These are phyloP conservation scores for Spheniscus mendiculus DNA, from an alignment of 2,113 vertebrate genomes.

Conservation along the genomic window DNA sequence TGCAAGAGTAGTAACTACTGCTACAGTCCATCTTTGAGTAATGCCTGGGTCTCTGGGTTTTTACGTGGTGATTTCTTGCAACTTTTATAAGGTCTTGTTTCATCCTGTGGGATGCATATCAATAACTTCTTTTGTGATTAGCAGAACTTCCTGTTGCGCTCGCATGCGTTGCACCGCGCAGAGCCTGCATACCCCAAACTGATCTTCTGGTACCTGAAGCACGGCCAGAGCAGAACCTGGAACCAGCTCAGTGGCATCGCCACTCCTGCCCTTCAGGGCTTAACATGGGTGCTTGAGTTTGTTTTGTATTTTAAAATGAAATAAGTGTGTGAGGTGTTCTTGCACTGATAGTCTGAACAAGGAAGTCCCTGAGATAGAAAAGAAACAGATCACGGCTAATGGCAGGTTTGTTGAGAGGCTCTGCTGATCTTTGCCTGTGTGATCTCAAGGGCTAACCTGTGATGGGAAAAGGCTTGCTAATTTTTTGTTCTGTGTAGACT, in stretches of 20 bases:
- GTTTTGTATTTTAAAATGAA: background rate
- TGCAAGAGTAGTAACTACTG: background rate
- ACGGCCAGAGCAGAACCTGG: background rate
- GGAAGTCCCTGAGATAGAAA: background rate
- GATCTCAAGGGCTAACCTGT: background rate
- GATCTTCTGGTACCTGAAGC: background rate
- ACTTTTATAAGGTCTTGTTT: background rate
- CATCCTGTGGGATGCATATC: background rate
- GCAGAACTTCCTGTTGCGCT: background rate
- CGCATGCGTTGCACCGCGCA: fast-evolving
- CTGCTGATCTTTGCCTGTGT: background rate
- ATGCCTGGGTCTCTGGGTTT: background rate
- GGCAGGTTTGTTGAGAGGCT: background rate
- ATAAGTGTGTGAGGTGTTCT: background rate
- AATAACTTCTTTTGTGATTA: background rate
- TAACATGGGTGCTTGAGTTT: fast-evolving
- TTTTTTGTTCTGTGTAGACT: background rate
- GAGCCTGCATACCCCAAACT: fast-evolving
- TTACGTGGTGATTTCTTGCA: background rate
- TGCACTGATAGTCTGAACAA: background rate
- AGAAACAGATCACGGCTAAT: background rate
- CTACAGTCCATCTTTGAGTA: background rate
- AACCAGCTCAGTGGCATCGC: background rate
- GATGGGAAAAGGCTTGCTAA: background rate
- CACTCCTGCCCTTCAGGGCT: background rate